These are phyloP conservation scores for Diphyllodes magnificus DNA, from an alignment of 2,113 vertebrate species.

Conservation along the genomic window DNA sequence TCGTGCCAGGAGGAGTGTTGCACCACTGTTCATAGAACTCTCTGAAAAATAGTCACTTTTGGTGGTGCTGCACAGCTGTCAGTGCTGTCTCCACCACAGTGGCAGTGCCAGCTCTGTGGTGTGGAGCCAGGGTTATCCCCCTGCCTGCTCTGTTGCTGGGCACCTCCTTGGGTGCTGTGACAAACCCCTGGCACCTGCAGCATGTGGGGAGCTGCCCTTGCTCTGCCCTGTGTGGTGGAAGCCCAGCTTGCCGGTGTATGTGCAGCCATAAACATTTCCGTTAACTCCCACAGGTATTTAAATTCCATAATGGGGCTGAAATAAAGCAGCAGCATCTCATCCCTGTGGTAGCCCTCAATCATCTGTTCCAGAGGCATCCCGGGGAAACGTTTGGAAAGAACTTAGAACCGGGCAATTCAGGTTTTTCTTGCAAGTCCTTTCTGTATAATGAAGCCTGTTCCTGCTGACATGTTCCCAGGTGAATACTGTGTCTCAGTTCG, in stretches of 20 bases:
- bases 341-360: neutral
- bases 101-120: neutral
- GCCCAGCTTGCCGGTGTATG: neutral
- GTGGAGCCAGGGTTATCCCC: neutral
- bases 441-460: neutral
- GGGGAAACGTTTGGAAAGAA: accelerated
- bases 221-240: neutral
- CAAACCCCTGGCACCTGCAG: neutral
- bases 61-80: neutral
- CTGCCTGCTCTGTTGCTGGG: neutral
- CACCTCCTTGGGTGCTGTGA: neutral
- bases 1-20: neutral
- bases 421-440: neutral
- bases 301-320: neutral
- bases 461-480: neutral
- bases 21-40: neutral
- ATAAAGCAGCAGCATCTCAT: neutral
- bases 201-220: accelerated
- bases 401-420: neutral
- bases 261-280: neutral
- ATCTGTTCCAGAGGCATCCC: neutral
- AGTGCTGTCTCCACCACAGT: neutral
- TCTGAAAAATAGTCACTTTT: neutral
- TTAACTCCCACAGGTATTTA: neutral
- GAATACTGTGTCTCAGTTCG: neutral